A percentile compares a stretch with the other conserved stretches of the same genome.
These are phyloP conservation scores for Dioctria linearis DNA, from an alignment of 2,888 invertebrate genomes.

Conservation along the genomic window DNA sequence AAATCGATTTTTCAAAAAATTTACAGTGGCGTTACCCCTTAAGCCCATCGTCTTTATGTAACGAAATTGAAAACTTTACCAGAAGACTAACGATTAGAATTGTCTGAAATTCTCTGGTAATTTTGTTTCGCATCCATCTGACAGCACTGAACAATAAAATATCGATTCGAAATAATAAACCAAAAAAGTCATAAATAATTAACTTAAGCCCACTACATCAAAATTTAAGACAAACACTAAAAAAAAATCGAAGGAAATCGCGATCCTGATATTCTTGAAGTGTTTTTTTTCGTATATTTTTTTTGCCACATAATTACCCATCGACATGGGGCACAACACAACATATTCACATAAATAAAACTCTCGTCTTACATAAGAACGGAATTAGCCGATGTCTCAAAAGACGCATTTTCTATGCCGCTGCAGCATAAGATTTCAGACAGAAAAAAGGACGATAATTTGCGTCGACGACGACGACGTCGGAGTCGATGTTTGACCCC, in stretches of 20 bases:
- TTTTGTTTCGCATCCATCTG: background rate
- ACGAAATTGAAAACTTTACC: too few relatives aligned
- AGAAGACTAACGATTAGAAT: too few relatives aligned
- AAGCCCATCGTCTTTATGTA: too few relatives aligned
- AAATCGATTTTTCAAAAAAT: too few relatives aligned
- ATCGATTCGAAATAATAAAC: background rate
- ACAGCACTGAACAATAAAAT: background rate
- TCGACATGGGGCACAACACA: background rate
- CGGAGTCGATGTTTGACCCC: slow-evolving; percentile 28
- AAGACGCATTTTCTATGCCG: background rate
- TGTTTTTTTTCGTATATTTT: slow-evolving; percentile 9
- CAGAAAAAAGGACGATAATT: slow-evolving; percentile 24
- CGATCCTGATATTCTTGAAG: background rate
- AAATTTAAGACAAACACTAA: background rate
- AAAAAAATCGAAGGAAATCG: slow-evolving; percentile 14
- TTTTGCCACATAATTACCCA: slow-evolving; percentile 34
- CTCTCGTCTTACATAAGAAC: slow-evolving; percentile 32
- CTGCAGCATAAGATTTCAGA: background rate
- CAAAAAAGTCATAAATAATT: slow-evolving; percentile 17
- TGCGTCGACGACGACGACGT: background rate
- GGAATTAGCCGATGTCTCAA: slow-evolving; percentile 10
- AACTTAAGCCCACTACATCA: background rate
- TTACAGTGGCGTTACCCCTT: too few relatives aligned
- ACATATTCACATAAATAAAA: slow-evolving; percentile 2
- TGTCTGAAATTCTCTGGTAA: too few relatives aligned